phyloP scores from a whole-genome alignment of 2,113 vertebrate genomes.

The Nanorana parkeri region DNA sequence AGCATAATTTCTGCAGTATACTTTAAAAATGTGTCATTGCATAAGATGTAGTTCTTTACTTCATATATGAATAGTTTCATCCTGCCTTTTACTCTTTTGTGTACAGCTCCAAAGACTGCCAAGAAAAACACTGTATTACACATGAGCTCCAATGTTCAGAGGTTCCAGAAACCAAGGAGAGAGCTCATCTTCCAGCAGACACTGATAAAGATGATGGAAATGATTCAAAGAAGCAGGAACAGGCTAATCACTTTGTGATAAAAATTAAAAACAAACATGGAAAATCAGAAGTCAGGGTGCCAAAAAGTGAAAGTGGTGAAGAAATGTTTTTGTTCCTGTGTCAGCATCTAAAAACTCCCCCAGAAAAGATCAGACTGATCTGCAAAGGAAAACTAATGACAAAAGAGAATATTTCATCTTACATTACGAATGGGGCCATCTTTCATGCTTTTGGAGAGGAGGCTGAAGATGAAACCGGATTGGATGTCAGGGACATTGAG shows the following conservation, averaged over 20 bases:
- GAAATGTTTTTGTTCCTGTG: conserved; percentile 26
- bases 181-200: not conserved
- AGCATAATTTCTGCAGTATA: too few species aligned
- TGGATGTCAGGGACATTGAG: conserved; percentile 42
- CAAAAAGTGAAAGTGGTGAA: conserved; percentile 12
- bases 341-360: conserved; percentile 17
- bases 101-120: conserved; percentile 4
- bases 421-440: conserved; percentile 1
- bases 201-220: not conserved
- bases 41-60: too few species aligned
- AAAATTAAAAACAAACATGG: conserved; percentile 34
- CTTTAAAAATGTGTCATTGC: too few species aligned
- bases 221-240: not conserved
- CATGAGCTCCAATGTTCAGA: not conserved
- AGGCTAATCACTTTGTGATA: not conserved
- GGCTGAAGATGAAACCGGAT: conserved; percentile 30
- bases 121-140: not conserved
- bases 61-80: too few species aligned
- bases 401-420: conserved; percentile 15
- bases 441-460: conserved; percentile 49
- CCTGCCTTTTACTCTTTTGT: not conserved
- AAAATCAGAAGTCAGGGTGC: conserved; percentile 9
- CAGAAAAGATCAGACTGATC: conserved; percentile 35
- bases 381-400: conserved; percentile 30
- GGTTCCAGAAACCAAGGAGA: not conserved